Evolutionary conservation across 2,888 invertebrate genomes (phyloP), one percentile per base, ranked within the genome.

Genomic region (Thysanoteuthis rhombus): DNA sequence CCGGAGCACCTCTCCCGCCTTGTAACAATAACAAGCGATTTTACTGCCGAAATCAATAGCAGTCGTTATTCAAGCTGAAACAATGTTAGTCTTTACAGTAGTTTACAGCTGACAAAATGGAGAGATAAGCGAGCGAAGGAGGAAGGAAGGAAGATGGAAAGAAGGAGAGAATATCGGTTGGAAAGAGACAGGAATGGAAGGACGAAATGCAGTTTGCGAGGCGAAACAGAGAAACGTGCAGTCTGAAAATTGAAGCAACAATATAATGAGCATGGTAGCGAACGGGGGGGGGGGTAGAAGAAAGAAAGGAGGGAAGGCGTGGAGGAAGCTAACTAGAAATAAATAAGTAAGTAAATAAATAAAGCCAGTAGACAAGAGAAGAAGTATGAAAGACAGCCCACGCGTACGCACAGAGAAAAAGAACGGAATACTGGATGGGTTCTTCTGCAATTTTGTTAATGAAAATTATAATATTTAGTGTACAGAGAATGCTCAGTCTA

Each of bases 381-480:
- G n/a, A 75, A 75, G 16, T 5, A n/a, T n/a, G n/a, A n/a, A n/a
- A n/a, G n/a, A n/a, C n/a, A n/a, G n/a, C n/a, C n/a, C n/a, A n/a
- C n/a, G n/a, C 75, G 12, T 1, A 75, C 75, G 1, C n/a, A n/a
- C 2, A n/a, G n/a, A 19, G 8, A 36, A 75, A 75, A 36, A 52
- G 25, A 25, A 52, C 3, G 52, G 22, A 52, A 52, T 52, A 52
- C 25, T 22, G 10, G n/a, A 75, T 36, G 36, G n/a, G 3, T 75
- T 75, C n/a, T 75, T n/a, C 16, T 75, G 75, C n/a, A 75, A 75
- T 75, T 75, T 75, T 75, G 75, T 75, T 75, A 75, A 75, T 75
- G 75, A 75, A 75, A 75, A 75, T 75, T 75, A 75, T 75, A n/a
- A 75, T 75, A 75, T 75, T 75, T 75, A 75, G 75, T 75, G 75